A percentile compares a stretch with the other conserved stretches of the same genome.
Evolutionary conservation across 1,140 invertebrate species (phyloP).

Genomic region (Hylyphantes graminicola): DNA sequence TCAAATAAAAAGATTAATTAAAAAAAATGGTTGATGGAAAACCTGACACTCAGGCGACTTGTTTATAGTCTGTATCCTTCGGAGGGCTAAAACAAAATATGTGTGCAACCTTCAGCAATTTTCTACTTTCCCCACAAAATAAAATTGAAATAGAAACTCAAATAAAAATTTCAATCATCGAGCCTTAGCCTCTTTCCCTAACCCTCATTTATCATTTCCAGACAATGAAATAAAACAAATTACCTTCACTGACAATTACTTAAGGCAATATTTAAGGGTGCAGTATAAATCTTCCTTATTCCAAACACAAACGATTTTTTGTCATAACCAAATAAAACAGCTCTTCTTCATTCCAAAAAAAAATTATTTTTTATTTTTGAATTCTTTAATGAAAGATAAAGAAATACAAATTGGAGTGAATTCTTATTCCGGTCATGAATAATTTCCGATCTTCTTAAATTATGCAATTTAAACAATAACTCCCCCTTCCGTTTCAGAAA

Average conservation of each 20-base stretch:
- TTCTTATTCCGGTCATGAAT: slow-evolving; percentile 18
- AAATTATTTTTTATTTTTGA: slow-evolving; percentile 20
- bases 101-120: no score
- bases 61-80: no score
- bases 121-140: no score
- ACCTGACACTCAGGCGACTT: no score
- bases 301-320: slow-evolving; percentile 14
- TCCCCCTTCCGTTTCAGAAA: slow-evolving; percentile 8
- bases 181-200: no score
- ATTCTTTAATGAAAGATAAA: slow-evolving; percentile 7
- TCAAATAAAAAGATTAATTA: no score
- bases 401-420: background rate
- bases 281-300: slow-evolving; percentile 34
- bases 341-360: background rate
- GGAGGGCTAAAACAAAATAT: no score
- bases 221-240: slow-evolving; percentile 41
- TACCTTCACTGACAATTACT: slow-evolving; percentile 35
- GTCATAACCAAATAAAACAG: slow-evolving; percentile 39
- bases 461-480: slow-evolving; percentile 53
- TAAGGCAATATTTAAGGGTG: slow-evolving; percentile 15
- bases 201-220: slow-evolving; percentile 32
- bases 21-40: no score
- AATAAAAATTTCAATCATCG: no score
- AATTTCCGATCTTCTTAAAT: slow-evolving; percentile 44
- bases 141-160: no score